Evolutionary conservation across 2,888 invertebrate species (phyloP), one percentile per base, ranked within the genome.

Genomic region (Harpagoxenus sublaevis): DNA sequence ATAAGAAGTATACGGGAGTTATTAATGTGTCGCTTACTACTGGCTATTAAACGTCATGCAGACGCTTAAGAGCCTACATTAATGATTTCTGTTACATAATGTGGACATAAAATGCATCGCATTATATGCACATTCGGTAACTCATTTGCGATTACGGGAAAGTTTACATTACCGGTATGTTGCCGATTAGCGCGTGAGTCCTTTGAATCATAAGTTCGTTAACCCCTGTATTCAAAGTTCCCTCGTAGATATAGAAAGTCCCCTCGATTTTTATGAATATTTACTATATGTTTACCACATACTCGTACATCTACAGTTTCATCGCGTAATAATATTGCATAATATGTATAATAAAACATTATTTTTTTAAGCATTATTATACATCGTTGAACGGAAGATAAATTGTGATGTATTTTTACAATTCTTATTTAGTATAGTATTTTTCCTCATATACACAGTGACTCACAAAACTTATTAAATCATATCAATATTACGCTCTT

Each of bases 91-190:
- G 23, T 55, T 82, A 71, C 53, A n/a, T 71, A 68, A 82, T 60
- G 42, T 35, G 66, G 31, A 55, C 23, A 63, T 51, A 85, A 85
- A 85, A 57, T 81, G 63, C 81, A 79, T 79, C 63, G 57, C 48
- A 65, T 42, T 71, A 81, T 45, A 51, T n/a, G 55, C 35, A 42
- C 65, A 39, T 66, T 82, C 55, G 39, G 73, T 51, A 74, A 71
- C 79, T 85, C 68, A 85, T 83, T 83, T 83, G 84, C 71, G 85
- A 86, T 88, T 23, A n/a, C n/a, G n/a, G n/a, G n/a, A n/a, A n/a
- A n/a, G n/a, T n/a, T n/a, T n/a, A n/a, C n/a, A n/a, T n/a, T 83
- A 51, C 23, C 78, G 51, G 23, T 60, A 71, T 73, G 62, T 78
- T 78, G 60, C 62, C 31, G 60, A 62, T 70, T 78, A 78, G 42